These are phyloP conservation scores for Cynoglossus semilaevis DNA, from an alignment of 2,113 vertebrate species.

Conservation along the genomic window DNA sequence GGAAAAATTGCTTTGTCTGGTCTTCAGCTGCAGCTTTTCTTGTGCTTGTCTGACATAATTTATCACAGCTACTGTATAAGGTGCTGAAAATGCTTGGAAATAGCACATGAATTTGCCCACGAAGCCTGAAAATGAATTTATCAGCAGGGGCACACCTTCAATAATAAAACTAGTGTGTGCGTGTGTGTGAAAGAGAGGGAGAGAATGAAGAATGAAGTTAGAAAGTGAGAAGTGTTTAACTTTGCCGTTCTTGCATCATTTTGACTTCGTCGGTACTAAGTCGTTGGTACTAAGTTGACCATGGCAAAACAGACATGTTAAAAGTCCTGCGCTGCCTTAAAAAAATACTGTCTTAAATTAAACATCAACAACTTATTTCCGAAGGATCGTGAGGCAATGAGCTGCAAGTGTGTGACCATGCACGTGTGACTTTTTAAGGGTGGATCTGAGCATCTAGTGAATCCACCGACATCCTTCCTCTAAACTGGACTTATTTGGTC, in stretches of 20 bases:
- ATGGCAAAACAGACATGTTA: conserved; percentile 17
- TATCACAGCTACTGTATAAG: too few species aligned
- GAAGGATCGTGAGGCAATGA: conserved; percentile 61
- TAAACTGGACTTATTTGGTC: neutral
- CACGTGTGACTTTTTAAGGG: conserved; percentile 13
- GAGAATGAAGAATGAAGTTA: neutral
- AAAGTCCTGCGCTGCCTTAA: conserved; percentile 18
- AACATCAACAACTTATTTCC: conserved; percentile 61
- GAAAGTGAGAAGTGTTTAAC: neutral
- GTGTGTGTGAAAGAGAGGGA: neutral
- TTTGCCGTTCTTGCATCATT: conserved; percentile 41
- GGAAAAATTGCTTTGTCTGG: too few species aligned
- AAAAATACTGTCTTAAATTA: conserved; percentile 54
- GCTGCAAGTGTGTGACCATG: conserved; percentile 8
- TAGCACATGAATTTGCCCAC: too few species aligned
- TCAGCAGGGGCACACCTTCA: too few species aligned
- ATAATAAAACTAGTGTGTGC: neutral
- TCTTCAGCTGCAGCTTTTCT: too few species aligned
- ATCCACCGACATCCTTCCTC: neutral
- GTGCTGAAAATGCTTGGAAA: neutral
- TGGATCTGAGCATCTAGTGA: neutral
- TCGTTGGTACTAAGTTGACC: too few species aligned
- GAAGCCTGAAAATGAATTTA: neutral
- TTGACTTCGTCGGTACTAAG: conserved; percentile 10
- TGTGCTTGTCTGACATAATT: too few species aligned